Conservation (phyloP, 2,797 vertebrate genomes). For the Okamejei kenojei region DNA sequence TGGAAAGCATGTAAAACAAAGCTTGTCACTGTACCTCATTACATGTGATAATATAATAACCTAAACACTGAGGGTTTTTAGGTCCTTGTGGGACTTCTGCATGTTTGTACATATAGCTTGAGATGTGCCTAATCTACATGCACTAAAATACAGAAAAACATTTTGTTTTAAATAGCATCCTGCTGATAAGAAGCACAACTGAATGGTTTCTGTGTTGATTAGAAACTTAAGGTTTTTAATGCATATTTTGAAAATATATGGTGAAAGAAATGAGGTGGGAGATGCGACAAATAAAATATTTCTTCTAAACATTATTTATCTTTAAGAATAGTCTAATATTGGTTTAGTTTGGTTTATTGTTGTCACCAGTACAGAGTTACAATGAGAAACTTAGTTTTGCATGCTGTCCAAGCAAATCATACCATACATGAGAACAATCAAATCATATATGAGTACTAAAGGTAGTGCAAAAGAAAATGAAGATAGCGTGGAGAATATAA, state of each 20-base stretch:
- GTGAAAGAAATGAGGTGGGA: neutral
- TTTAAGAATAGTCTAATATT: neutral
- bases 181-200: neutral
- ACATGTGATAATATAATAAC: too few species aligned
- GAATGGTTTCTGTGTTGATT: neutral
- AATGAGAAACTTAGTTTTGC: too few species aligned
- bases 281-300: neutral
- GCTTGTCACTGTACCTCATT: too few species aligned
- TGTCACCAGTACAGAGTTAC: too few species aligned
- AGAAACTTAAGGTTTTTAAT: neutral
- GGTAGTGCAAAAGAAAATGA: too few species aligned
- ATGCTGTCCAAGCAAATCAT: too few species aligned
- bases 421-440: too few species aligned
- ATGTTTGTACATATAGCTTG: neutral
- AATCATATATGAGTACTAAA: too few species aligned
- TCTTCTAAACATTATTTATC: neutral
- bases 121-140: neutral
- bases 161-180: neutral
- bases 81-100: neutral
- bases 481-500: too few species aligned
- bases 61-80: neutral
- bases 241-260: neutral
- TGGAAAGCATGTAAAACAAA: too few species aligned
- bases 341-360: too few species aligned
- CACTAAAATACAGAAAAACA: too few species aligned